Base-by-base conservation (phyloP, 2,888 invertebrate genomes). In the Tineola bisselliella region DNA sequence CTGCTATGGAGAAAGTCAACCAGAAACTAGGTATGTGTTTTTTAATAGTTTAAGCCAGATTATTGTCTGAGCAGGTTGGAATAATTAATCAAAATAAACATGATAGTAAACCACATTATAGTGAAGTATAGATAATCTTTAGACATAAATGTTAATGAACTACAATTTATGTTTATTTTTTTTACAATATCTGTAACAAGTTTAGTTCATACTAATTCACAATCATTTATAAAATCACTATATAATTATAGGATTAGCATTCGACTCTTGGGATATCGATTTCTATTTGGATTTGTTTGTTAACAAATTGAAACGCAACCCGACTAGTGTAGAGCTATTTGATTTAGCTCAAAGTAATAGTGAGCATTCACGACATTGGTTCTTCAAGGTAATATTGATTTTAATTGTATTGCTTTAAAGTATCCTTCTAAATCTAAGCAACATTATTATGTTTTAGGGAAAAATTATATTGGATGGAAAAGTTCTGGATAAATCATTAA, bases 291-390 rank as follows among this genome's bases (percentile, higher is more conserved):
- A 95, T 70, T 81, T 98, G 62, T 98, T 98, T 82, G 88, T 90
- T 63, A 90, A 93, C 64, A 91, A 93, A 67, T 79, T 97, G 18
- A 92, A 93, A 69, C 89, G 98, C 61, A 95, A 99, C 83, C 99
- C 99, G 17, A 98, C 98, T 0, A 97, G 95, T 73, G 98, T 99
- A 0, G 99, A 99, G 77, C 92, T 98, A 70, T 98, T 99, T 84
- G 99, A 99, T 87, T 90, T 99, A 67, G 99, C 99, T 2, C 99
- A 99, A 80, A 97, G 97, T 31, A 98, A 98, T 77, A 97, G 98
- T 78, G 99, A 99, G 77, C 99, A 99, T 79, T 97, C 97, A 63
- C 90, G 99, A 5, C 99, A 99, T 88, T 99, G 99, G 99, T 99
- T 99, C 86, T 99, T 99, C 81, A 95, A 95, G 84, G 88, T 88